These are phyloP conservation scores for Eueremaeus valkanovi DNA, from an alignment of 2,888 invertebrate genomes.

Conservation along the genomic window DNA sequence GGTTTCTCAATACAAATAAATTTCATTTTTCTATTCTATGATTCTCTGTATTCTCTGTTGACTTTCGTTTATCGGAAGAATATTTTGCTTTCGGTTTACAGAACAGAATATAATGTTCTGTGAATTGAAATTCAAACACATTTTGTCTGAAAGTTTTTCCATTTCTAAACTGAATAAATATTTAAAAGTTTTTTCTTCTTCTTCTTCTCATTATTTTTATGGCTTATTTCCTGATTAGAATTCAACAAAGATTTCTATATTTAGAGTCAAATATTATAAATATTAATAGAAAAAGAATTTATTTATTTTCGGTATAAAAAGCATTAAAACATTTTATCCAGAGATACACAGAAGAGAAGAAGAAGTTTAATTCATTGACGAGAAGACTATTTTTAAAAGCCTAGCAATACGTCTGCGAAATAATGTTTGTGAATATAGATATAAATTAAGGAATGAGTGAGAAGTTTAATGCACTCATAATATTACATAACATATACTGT, in stretches of 20 bases:
- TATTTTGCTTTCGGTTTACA: not conserved
- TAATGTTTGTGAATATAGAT: too few relatives aligned
- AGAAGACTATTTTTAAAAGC: too few relatives aligned
- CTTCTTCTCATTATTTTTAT: not conserved
- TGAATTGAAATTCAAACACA: not conserved
- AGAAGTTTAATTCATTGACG: too few relatives aligned
- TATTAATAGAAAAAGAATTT: slow-evolving; percentile 5
- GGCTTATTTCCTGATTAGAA: not conserved
- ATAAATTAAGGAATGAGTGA: not conserved
- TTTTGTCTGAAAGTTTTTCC: not conserved
- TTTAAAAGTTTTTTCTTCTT: not conserved
- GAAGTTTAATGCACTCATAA: slow-evolving; percentile 22
- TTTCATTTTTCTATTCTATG: not conserved
- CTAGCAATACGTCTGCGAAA: too few relatives aligned
- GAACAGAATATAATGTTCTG: not conserved
- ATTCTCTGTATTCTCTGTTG: not conserved
- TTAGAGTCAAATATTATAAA: not conserved
- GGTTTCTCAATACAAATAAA: slow-evolving; percentile 15
- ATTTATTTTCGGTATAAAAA: not conserved
- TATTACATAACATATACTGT: not conserved
- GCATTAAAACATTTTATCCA: not conserved
- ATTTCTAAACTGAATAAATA: not conserved
- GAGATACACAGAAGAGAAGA: not conserved
- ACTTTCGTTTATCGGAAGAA: not conserved
- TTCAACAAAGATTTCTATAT: not conserved